phyloP scores from a whole-genome alignment of 30 jellyfish, hydroid and myxozoan species.

The Cassiopea xamachana region DNA sequence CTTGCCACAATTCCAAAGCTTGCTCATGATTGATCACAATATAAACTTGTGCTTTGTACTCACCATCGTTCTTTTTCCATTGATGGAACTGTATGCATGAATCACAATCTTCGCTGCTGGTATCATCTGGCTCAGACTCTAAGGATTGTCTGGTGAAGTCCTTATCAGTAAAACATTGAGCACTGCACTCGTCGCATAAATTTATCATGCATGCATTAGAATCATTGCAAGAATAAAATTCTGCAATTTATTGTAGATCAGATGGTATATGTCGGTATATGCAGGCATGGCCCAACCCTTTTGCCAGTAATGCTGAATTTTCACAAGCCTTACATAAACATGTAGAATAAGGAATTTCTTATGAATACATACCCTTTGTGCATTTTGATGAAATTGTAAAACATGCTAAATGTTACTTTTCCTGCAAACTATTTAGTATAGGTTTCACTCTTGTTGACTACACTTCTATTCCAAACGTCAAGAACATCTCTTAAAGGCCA shows the following conservation, averaged over 20 bases:
- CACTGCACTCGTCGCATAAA: conserved; percentile 28
- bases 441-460: conserved; percentile 14
- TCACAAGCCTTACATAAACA: conserved; percentile 65
- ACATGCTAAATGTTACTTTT: conserved; percentile 1
- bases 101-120: conserved; percentile 28
- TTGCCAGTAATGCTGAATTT: conserved; percentile 37
- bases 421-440: conserved; percentile 11
- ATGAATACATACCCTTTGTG: conserved; percentile 35
- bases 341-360: conserved; percentile 38
- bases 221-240: conserved; percentile 31
- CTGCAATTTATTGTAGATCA: conserved; percentile 12
- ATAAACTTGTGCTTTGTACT: background rate
- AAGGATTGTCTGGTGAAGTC: background rate
- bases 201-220: conserved; percentile 16
- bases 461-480: conserved; percentile 13
- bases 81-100: conserved; percentile 15
- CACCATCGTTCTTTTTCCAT: conserved; percentile 34
- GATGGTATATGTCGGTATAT: conserved; percentile 9
- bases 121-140: conserved; percentile 22
- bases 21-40: too few species aligned
- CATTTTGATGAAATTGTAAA: conserved; percentile 16
- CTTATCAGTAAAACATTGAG: background rate
- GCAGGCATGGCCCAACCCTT: conserved; percentile 28
- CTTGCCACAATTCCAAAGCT: conserved; percentile 20
- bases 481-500: conserved; percentile 62